Percentiles rank a stretch among this genome's conserved stretches.
These are phyloP conservation scores for Calidris pygmaea DNA, from an alignment of 2,113 vertebrate genomes.

Conservation along the genomic window DNA sequence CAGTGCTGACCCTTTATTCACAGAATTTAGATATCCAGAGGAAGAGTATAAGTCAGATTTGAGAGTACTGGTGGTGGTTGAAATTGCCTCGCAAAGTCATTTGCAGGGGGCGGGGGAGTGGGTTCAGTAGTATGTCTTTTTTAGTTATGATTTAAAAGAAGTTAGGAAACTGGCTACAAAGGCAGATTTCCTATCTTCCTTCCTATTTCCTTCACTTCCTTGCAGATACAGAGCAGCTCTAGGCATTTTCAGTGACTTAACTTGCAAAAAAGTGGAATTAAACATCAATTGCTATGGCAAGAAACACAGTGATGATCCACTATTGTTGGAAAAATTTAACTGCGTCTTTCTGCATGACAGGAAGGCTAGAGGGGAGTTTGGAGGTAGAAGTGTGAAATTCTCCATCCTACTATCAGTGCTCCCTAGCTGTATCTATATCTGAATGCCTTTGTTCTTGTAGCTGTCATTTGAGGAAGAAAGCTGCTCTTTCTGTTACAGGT, in stretches of 20 bases:
- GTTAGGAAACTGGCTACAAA: neutral
- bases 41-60: neutral
- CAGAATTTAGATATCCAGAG: neutral
- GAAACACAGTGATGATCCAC: neutral
- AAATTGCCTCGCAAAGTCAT: neutral
- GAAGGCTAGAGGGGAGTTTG: neutral
- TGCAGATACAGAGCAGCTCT: neutral
- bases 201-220: too few relatives aligned
- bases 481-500: neutral
- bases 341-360: fast-evolving
- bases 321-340: neutral
- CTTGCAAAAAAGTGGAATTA: neutral
- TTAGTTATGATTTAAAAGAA: neutral
- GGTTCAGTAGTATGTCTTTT: neutral
- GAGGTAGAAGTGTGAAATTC: neutral
- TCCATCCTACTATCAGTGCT: neutral
- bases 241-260: neutral
- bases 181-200: neutral
- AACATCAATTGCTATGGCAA: neutral
- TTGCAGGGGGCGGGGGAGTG: fast-evolving
- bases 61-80: neutral
- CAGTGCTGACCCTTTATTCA: neutral
- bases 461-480: neutral
- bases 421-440: neutral
- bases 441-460: neutral